These are phyloP conservation scores for Danaus melanippus DNA, from an alignment of 1,140 invertebrate genomes.

Conservation along the genomic window DNA sequence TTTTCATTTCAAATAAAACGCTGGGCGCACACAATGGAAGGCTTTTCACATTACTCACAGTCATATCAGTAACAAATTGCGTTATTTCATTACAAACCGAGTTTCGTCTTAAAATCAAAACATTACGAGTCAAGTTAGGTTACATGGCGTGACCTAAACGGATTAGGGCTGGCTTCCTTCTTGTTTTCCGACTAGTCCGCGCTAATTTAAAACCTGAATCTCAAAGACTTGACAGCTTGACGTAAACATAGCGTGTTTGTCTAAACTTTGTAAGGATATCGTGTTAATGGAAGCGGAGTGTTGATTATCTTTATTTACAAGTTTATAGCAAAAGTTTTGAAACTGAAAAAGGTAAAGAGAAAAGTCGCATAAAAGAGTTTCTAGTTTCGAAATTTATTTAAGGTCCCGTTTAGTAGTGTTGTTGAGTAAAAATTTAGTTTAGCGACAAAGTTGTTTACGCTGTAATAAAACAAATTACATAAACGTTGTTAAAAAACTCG, in stretches of 20 bases:
- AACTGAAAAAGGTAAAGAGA: too few species aligned
- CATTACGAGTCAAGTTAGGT: constrained; percentile 19
- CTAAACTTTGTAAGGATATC: constrained; percentile 25
- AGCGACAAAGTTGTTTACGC: too few species aligned
- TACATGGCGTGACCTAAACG: constrained; percentile 38
- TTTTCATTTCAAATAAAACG: too few species aligned
- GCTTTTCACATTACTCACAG: constrained; percentile 4
- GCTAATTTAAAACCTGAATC: constrained; percentile 55
- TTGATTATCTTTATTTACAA: constrained; percentile 5
- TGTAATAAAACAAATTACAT: too few species aligned
- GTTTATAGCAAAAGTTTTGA: neutral
- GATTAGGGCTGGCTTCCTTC: constrained; percentile 37
- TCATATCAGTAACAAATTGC: constrained; percentile 5
- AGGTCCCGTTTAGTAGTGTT: constrained; percentile 5
- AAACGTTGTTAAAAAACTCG: too few species aligned
- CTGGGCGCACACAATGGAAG: neutral
- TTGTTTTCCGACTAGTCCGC: constrained; percentile 38
- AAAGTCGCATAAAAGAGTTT: too few species aligned
- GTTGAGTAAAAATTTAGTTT: neutral
- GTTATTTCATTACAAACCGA: constrained; percentile 4
- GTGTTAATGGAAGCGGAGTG: constrained; percentile 23
- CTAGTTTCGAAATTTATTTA: neutral
- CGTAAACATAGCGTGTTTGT: constrained; percentile 48
- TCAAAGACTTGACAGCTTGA: constrained; percentile 49
- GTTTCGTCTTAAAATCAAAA: constrained; percentile 19